Evolutionary conservation across 2,797 vertebrate species (phyloP).

Genomic region (Coccyzus lansbergi): DNA sequence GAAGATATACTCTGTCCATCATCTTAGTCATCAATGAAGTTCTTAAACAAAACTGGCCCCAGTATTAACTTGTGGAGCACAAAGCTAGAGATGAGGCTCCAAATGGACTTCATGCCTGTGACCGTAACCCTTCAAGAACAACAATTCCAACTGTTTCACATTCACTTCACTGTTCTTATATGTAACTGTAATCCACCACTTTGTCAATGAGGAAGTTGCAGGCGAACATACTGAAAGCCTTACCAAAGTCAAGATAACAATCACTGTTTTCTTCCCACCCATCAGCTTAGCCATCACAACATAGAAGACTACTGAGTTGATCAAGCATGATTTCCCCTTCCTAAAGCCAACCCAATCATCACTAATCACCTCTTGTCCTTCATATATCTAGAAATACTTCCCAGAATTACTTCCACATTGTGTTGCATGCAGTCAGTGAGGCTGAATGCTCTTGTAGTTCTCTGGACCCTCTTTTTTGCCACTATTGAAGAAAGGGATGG

Average conservation of each 20-base stretch:
- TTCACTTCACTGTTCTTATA: not conserved
- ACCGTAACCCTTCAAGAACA: not conserved
- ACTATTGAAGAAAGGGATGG: not conserved
- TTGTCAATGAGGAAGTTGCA: not conserved
- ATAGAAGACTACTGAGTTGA: rapidly evolving
- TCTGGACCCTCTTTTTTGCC: not conserved
- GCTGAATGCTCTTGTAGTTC: not conserved
- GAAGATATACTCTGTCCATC: not conserved
- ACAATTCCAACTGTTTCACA: not conserved
- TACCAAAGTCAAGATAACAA: not conserved
- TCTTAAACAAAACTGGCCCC: not conserved
- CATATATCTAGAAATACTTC: not conserved
- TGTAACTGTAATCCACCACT: not conserved
- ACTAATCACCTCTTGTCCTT: not conserved
- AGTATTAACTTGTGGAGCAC: not conserved
- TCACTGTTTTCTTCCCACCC: not conserved
- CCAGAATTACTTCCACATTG: not conserved
- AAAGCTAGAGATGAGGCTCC: not conserved
- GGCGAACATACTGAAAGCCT: not conserved
- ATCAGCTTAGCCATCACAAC: not conserved
- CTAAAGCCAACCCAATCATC: not conserved
- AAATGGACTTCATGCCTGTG: not conserved
- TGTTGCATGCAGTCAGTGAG: not conserved
- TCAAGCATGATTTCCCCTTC: not conserved
- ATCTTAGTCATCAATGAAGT: not conserved